phyloP scores from a whole-genome alignment of 2,888 invertebrate species.

The Augiades crinisus region DNA sequence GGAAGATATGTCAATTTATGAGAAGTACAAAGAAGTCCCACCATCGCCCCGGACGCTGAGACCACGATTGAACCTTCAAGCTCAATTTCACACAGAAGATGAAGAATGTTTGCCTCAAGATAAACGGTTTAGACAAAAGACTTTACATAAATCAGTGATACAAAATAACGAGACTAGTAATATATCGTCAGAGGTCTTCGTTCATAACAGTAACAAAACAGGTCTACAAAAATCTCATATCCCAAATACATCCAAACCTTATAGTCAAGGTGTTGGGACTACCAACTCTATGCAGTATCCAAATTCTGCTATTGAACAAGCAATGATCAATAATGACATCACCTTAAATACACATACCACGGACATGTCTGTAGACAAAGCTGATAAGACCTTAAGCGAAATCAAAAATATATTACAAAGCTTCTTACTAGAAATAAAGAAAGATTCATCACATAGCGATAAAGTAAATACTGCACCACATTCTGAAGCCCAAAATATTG shows the following conservation, averaged over 20 bases:
- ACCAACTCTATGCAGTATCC: constrained; percentile 44
- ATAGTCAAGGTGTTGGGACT: constrained; percentile 36
- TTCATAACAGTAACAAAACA: constrained; percentile 15
- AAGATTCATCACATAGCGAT: constrained; percentile 50
- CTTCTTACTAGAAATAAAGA: constrained; percentile 67
- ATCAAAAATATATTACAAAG: constrained; percentile 68
- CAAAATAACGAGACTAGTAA: constrained; percentile 14
- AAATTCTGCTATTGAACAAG: constrained; percentile 38
- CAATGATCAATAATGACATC: constrained; percentile 40
- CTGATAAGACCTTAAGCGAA: constrained; percentile 66
- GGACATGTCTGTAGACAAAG: constrained; percentile 49
- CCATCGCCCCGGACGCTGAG: constrained; percentile 64
- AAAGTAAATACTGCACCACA: constrained; percentile 41
- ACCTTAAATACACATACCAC: constrained; percentile 50
- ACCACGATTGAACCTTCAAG: constrained; percentile 61
- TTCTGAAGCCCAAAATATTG: constrained; percentile 35
- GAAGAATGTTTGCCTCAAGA: constrained; percentile 30
- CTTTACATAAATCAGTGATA: neutral
- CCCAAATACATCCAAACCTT: constrained; percentile 30
- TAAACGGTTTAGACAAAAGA: neutral
- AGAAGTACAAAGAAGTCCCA: constrained; percentile 59
- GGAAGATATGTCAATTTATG: constrained; percentile 43
- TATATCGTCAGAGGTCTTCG: constrained; percentile 21
- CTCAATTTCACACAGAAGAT: constrained; percentile 51
- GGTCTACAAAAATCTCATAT: neutral